Evolutionary conservation across 2,113 vertebrate genomes (phyloP).

Genomic region (Stigmatopora argus): DNA sequence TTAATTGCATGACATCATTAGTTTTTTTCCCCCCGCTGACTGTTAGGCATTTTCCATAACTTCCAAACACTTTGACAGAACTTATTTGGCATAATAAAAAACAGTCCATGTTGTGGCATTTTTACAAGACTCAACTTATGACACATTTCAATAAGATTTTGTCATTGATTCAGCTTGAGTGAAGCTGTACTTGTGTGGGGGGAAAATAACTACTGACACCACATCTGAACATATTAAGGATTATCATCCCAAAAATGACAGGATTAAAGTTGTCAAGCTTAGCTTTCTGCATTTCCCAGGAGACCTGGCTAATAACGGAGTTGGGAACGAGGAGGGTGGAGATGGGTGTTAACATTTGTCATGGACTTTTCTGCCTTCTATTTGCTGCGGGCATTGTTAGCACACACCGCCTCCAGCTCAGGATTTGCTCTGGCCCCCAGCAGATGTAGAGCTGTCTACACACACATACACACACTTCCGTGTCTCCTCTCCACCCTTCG

Average conservation of each 20-base stretch:
- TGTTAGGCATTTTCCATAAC: not conserved
- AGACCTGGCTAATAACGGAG: constrained; percentile 49
- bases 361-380: constrained; percentile 74
- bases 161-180: constrained; percentile 34
- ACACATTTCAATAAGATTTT: constrained; percentile 3
- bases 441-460: constrained; percentile 73
- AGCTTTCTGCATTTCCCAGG: constrained; percentile 65
- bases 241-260: constrained; percentile 73
- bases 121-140: not conserved
- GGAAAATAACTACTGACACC: constrained; percentile 62
- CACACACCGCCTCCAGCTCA: constrained; percentile 78
- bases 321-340: constrained; percentile 34
- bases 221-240: constrained; percentile 71
- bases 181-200: constrained; percentile 47
- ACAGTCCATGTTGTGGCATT: not conserved
- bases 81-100: not conserved
- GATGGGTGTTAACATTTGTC: constrained; percentile 57
- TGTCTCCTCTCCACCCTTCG: constrained; percentile 50
- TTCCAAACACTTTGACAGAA: not conserved
- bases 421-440: constrained; percentile 78
- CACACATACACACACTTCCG: constrained; percentile 31
- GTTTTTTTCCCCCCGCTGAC: too few species aligned
- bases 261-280: constrained; percentile 66
- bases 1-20: not conserved
- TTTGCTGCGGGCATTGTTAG: constrained; percentile 92